phyloP scores from a whole-genome alignment of 2,797 vertebrate species.

The Muscicapa striata region DNA sequence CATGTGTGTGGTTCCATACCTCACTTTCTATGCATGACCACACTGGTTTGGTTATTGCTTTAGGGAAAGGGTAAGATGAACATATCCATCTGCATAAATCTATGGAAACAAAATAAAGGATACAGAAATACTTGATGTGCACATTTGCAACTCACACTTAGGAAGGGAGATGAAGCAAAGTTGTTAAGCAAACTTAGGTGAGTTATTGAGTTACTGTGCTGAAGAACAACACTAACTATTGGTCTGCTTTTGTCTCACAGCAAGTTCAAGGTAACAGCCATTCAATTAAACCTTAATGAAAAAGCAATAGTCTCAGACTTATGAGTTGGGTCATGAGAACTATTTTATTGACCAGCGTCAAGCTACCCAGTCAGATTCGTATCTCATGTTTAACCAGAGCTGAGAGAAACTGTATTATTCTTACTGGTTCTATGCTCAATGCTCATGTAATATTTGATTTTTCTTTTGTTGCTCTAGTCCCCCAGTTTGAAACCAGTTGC shows the following conservation, averaged over 20 bases:
- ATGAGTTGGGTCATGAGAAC: background rate
- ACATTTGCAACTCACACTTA: background rate
- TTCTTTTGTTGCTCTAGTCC: conserved; percentile 76
- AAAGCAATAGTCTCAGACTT: background rate
- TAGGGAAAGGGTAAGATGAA: background rate
- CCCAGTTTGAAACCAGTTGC: conserved; percentile 92
- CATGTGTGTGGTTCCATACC: background rate
- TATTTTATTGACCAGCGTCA: background rate
- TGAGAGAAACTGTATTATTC: background rate
- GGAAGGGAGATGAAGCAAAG: background rate
- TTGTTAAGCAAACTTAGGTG: background rate
- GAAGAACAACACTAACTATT: background rate
- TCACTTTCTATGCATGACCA: background rate
- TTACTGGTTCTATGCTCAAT: conserved; percentile 4
- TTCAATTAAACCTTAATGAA: conserved; percentile 23
- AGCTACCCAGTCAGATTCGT: background rate
- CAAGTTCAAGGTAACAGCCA: background rate
- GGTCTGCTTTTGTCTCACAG: background rate
- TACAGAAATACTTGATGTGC: background rate
- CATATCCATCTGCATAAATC: background rate
- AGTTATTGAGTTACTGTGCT: background rate
- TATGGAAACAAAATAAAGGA: background rate
- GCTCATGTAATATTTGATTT: conserved; percentile 33
- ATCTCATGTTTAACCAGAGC: conserved; percentile 5
- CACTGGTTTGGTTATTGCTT: background rate